phyloP scores from a whole-genome alignment of 2,888 invertebrate genomes.

The Congeria kusceri region DNA sequence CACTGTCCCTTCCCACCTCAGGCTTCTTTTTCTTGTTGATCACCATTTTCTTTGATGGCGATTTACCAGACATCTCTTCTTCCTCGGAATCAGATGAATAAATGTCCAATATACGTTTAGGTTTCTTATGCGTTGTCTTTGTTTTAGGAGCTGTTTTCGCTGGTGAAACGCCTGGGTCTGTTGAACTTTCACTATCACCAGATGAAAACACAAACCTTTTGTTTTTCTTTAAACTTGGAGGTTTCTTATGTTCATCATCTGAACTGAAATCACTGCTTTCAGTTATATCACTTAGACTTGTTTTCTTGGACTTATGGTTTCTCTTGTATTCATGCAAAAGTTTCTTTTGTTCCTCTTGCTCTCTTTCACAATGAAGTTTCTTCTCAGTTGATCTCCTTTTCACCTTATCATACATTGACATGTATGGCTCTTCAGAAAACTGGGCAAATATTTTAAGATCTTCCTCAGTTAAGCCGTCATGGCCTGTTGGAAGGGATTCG shows the following conservation, averaged over 20 bases:
- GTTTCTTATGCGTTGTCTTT: slow-evolving; percentile 50
- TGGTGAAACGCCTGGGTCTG: slow-evolving; percentile 39
- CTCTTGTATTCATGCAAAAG: slow-evolving; percentile 71
- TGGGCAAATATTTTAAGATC: slow-evolving; percentile 68
- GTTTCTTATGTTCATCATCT: slow-evolving; percentile 66
- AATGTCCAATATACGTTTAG: slow-evolving; percentile 65
- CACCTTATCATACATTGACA: slow-evolving; percentile 97
- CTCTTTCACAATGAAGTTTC: slow-evolving; percentile 85
- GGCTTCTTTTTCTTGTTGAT: slow-evolving; percentile 60
- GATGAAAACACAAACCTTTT: slow-evolving; percentile 61
- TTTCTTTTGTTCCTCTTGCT: slow-evolving; percentile 66
- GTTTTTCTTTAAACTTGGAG: slow-evolving; percentile 25
- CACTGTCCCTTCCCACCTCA: slow-evolving; percentile 34
- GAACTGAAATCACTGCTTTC: slow-evolving; percentile 72
- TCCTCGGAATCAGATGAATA: slow-evolving; percentile 69
- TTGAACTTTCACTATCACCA: slow-evolving; percentile 55
- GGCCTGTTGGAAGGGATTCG: slow-evolving; percentile 32
- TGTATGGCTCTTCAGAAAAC: slow-evolving; percentile 90
- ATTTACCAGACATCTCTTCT: slow-evolving; percentile 51
- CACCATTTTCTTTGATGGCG: slow-evolving; percentile 57
- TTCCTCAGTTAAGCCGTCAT: slow-evolving; percentile 64
- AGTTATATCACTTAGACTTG: slow-evolving; percentile 69
- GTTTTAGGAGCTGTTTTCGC: slow-evolving; percentile 43
- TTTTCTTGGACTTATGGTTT: slow-evolving; percentile 68
- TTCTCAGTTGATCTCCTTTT: slow-evolving; percentile 80